Base-by-base conservation (phyloP, 2,113 vertebrate genomes). In the Harpagus bidentatus region DNA sequence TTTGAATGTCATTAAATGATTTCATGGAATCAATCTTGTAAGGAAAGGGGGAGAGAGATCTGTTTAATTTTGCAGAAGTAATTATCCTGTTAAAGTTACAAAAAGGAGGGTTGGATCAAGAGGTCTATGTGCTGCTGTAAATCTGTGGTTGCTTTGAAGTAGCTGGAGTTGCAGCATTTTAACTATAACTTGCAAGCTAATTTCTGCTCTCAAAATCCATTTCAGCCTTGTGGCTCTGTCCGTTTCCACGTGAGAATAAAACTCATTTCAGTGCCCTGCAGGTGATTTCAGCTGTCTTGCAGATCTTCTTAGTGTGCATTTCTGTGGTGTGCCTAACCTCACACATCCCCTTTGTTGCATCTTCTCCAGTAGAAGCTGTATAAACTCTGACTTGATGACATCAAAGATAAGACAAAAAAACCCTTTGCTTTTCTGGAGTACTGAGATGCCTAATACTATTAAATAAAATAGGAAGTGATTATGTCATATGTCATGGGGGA, bases 1-100 rank as follows among this genome's bases (percentile, higher is more conserved):
- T 71, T 73, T 94, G 70, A 69, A 70, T 81, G 63, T 86, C 48
- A 88, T 95, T 96, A 79, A 97, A 82, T 86, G 16, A 22, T 84
- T 93, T 86, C 13, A 45, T 36, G 66, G 83, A 70, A 88, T 92
- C 82, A 88, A 18, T 94, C 63, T 86, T 82, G 7, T 8, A 59
- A 67, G 22, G 52, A 88, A 83, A 82, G 40, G 12, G 43, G 47
- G 56, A 43, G 45, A 52, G 16, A n/a, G 32, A 84, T 72, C 31
- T 63, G 32, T 40, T 89, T 76, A 72, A 86, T 91, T 92, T 92
- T 86, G 25, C 52, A 55, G 70, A 82, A 79, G 74, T 65, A 79
- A 89, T 76, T 74, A 52, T 22, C 22, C n/a, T 82, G n/a, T 59
- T 42, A 70, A 66, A 63, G 48, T 32, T 18, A 28, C 53, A 47